Evolutionary conservation across 2,113 vertebrate species (phyloP), one percentile per base, ranked within the genome.

Genomic region (Oxyura jamaicensis): DNA sequence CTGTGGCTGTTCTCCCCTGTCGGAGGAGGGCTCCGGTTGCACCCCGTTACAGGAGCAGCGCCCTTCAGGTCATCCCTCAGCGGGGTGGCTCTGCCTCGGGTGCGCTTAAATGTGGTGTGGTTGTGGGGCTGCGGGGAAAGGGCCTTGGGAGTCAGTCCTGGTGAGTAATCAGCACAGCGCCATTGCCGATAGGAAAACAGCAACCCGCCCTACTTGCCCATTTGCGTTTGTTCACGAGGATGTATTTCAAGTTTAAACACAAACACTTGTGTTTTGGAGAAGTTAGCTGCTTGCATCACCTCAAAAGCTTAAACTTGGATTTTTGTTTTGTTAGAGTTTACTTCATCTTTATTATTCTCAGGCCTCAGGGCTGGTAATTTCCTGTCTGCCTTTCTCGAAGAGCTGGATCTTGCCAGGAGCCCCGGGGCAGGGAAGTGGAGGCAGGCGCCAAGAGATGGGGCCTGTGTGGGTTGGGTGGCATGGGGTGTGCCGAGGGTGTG

Each of bases 91-190:
- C 6, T 2, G 8, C 8, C 62, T 58, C 14, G 6, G 48, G 25
- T 18, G 31, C 11, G 6, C 13, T 12, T 11, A 0, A 9, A 16
- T 6, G 23, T 14, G 29, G 26, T 39, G n/a, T 14, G 3, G 7
- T 28, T 5, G 17, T 1, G 1, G 42, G 50, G 42, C 50, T 10
- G 26, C 2, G 35, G 29, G 0, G 7, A 22, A 17, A 2, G 13
- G 16, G 29, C 35, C 60, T 46, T 10, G 1, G 26, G 17, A 29
- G 39, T 31, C 3, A 3, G 21, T 20, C 31, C 5, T 28, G 3
- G 3, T 10, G 1, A 19, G 36, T 7, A 12, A 25, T 10, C 18
- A 9, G 10, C 1, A 4, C 1, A 2, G 58, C 33, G 0, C 5
- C 15, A 22, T 21, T 55, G 31, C 28, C 1, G 0, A 22, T 13